phyloP scores from a whole-genome alignment of 2,113 vertebrate genomes.

The Myiagra hebetior region DNA sequence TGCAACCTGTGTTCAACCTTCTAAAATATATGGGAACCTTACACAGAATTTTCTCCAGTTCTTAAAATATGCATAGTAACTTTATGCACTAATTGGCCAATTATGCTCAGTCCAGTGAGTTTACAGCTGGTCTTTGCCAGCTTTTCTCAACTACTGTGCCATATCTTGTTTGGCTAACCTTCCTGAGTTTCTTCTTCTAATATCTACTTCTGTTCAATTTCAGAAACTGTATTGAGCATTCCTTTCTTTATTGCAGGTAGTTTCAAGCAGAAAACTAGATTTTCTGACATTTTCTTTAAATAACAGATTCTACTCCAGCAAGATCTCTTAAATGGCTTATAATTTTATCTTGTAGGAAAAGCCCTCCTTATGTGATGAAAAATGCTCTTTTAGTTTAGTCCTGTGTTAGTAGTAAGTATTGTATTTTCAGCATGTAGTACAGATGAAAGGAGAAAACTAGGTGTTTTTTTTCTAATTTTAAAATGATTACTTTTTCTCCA shows the following conservation, averaged over 20 bases:
- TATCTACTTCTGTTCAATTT: neutral
- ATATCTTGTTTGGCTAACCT: neutral
- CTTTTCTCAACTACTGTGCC: neutral
- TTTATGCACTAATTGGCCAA: neutral
- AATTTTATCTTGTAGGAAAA: neutral
- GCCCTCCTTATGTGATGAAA: neutral
- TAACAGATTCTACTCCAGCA: neutral
- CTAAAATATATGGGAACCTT: neutral
- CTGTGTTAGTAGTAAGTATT: neutral
- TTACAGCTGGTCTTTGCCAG: neutral
- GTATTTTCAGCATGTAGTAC: neutral
- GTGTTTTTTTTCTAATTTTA: neutral
- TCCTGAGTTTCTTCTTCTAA: neutral
- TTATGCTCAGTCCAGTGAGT: slow-evolving; percentile 9
- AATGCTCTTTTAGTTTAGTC: neutral
- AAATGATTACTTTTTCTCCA: neutral
- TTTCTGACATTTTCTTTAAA: neutral
- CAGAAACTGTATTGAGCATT: neutral
- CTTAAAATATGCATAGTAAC: neutral
- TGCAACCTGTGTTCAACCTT: neutral
- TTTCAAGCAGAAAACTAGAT: neutral
- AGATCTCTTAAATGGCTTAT: neutral
- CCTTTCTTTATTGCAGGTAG: neutral
- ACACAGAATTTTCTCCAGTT: neutral
- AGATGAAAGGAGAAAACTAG: neutral